Evolutionary conservation across 2,888 invertebrate genomes (phyloP), one percentile per base, ranked within the genome.

Genomic region (Dicranocentrus wangi): DNA sequence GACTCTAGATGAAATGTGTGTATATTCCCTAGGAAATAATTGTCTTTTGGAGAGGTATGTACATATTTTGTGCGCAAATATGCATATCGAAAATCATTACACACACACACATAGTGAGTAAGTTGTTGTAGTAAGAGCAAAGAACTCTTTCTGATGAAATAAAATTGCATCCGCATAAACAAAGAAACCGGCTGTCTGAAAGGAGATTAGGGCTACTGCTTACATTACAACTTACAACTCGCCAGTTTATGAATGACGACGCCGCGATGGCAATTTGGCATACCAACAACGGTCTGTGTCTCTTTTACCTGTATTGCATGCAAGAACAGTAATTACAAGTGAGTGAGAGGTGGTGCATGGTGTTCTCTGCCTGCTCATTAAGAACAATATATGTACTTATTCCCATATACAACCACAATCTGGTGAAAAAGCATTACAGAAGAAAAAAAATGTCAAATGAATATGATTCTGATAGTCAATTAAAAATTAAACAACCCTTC

Each of bases 141-240:
- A 76, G 60, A 76, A 76, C 76, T 76, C 76, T 68, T 60, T 68
- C 68, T 68, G 76, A 58, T 76, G 68, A 76, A 76, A 76, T 75
- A 75, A 25, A 66, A 75, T 68, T 76, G 68, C 76, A 76, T 76
- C 76, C 76, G 76, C 68, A 68, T 76, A 68, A 76, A 76, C 76
- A 68, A 76, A 68, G 76, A 76, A 75, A 76, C 76, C 76, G 76
- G 76, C 76, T 76, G 76, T 60, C 39, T 76, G 68, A 76, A 76
- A 76, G 68, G 76, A 68, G 76, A 76, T 76, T 76, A 76, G 76
- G 66, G 61, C 68, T 76, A 60, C 76, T 75, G 47, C 65, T 53
- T 61, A 23, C 47, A 65, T 21, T 61, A 21, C 65, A 28, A 47
- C 58, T 60, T 60, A 28, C 32, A 68, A 60, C 68, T 76, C 68